Evolutionary conservation across 2,888 invertebrate genomes (phyloP).

Genomic region (Ecdyonurus torrentis): DNA sequence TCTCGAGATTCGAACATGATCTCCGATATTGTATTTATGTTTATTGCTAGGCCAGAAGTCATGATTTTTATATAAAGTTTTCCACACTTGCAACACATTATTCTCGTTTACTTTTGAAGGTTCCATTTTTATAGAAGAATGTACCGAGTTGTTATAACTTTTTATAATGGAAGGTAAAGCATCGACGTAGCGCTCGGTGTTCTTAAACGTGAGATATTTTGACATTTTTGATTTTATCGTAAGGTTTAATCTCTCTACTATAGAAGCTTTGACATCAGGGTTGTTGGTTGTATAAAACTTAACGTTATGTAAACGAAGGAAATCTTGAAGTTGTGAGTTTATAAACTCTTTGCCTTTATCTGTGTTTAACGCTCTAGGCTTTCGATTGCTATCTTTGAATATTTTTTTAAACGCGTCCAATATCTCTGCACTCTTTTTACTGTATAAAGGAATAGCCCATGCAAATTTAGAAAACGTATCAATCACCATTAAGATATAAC

Average conservation of each 20-base stretch:
- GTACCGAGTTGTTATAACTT: slow-evolving; percentile 3
- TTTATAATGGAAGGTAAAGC: neutral
- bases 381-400: neutral
- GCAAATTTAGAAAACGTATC: neutral
- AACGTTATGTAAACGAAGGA: neutral
- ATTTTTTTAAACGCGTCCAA: neutral
- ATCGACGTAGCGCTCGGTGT: slow-evolving; percentile 1
- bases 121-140: neutral
- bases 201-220: neutral
- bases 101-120: slow-evolving; percentile 6
- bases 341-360: slow-evolving; percentile 3
- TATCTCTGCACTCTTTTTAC: neutral
- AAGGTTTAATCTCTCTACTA: slow-evolving; percentile 2
- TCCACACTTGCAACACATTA: slow-evolving; percentile 9
- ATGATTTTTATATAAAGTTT: neutral
- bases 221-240: neutral
- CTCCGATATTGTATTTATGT: slow-evolving; percentile 7
- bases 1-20: slow-evolving; percentile 12
- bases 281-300: neutral
- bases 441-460: neutral
- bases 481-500: neutral
- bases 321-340: neutral
- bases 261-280: neutral
- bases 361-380: neutral
- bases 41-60: neutral